These are phyloP conservation scores for Masticophis lateralis DNA, from an alignment of 2,797 vertebrate genomes.

Conservation along the genomic window DNA sequence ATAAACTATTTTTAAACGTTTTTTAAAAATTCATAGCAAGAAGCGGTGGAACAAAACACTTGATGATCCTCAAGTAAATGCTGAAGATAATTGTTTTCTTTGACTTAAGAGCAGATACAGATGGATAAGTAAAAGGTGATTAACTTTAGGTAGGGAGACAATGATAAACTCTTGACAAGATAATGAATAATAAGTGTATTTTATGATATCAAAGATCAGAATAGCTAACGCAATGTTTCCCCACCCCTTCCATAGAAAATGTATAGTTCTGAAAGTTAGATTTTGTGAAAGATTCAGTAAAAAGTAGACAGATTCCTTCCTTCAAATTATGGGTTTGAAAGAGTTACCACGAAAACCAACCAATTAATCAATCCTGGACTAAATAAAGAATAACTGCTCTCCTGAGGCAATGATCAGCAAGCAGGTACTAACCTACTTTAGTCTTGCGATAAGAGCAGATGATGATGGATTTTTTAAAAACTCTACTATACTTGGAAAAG, in stretches of 20 bases:
- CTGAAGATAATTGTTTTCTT: neutral
- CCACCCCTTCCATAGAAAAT: neutral
- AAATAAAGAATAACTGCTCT: neutral
- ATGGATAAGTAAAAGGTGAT: neutral
- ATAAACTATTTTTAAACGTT: neutral
- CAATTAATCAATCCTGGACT: neutral
- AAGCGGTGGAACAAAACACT: neutral
- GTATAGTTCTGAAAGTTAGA: neutral
- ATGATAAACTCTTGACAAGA: neutral
- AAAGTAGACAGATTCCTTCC: neutral
- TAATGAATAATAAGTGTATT: neutral
- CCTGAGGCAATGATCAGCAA: neutral
- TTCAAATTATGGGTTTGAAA: neutral
- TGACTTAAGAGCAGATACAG: neutral
- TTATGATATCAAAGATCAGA: neutral
- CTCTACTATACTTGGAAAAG: neutral
- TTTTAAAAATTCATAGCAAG: neutral
- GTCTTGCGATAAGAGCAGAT: neutral
- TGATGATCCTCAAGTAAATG: neutral
- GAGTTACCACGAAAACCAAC: neutral
- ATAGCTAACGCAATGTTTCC: neutral
- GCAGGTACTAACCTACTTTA: neutral
- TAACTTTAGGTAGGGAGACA: neutral
- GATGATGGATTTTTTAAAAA: neutral
- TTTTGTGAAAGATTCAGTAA: neutral